Conservation (phyloP, 2,888 invertebrate genomes). For the Periphyllus acericola region DNA sequence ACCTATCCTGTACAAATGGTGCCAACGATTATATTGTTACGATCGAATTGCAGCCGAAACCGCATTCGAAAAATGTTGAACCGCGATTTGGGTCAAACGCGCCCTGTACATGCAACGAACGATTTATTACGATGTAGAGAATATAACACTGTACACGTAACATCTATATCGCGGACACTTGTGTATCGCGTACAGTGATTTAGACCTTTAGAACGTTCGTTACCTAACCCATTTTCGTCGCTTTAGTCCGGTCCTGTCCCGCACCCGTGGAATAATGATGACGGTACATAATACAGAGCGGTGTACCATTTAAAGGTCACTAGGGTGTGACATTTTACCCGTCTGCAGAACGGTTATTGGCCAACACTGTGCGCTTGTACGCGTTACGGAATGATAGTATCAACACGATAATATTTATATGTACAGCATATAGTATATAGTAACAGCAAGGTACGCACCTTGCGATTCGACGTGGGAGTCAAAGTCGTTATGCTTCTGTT, state of each 20-base stretch:
- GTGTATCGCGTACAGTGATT: background rate
- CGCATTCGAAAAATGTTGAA: background rate
- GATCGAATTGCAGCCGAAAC: no score
- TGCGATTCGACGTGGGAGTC: background rate
- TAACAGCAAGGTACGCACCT: background rate
- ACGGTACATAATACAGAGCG: background rate
- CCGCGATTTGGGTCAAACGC: background rate
- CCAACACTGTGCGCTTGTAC: background rate
- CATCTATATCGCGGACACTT: background rate
- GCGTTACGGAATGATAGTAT: background rate
- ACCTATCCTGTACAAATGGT: no score
- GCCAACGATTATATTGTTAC: no score
- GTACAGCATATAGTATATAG: no score
- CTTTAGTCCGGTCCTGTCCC: background rate
- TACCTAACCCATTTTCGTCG: constrained; percentile 4
- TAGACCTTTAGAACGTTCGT: background rate
- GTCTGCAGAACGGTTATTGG: constrained; percentile 5
- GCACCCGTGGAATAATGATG: background rate
- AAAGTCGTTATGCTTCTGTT: background rate
- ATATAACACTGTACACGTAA: no score
- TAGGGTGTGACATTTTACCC: constrained; percentile 36
- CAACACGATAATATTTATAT: background rate
- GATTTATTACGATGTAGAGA: background rate
- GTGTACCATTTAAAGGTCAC: constrained; percentile 36
- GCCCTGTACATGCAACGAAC: background rate